Evolutionary conservation across 2,797 vertebrate genomes (phyloP), one percentile per base, ranked within the genome.

Genomic region (Vultur gryphus): DNA sequence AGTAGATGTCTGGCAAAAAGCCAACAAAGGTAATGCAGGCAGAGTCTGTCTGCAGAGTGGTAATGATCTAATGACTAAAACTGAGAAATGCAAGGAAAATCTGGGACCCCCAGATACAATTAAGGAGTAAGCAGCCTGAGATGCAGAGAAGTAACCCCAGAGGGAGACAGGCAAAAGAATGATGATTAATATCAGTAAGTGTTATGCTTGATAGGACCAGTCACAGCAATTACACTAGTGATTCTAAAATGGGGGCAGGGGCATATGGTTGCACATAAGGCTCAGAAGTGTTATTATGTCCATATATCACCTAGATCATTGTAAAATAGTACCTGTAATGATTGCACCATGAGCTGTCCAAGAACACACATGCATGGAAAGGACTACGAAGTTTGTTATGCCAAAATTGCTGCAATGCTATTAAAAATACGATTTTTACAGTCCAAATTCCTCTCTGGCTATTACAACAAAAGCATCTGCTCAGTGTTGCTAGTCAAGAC

Each of bases 391-490:
- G 33, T 39, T 89, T 75, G 17, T 77, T 89, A 78, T 54, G 55
- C 62, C 84, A 79, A 71, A 93, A 94, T 26, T 87, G 61, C 70
- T 75, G 64, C 51, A 93, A 41, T 81, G 9, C 37, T 93, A 69
- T 85, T 94, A 90, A 95, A 95, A 87, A 76, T 82, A 57, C 77
- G 88, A 46, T 88, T 84, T 73, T 96, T 87, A 71, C 46, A 83
- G 75, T 51, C 65, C 39, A 94, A 82, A 66, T 73, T 96, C 71
- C 29, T 90, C 80, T 93, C 80, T 80, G 66, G 65, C 51, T 95
- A 15, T 78, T 96, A 79, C 46, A 95, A 97, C 85, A 91, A 83
- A 96, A 90, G 87, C 95, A 93, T 90, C 75, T 96, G 89, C 44
- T 95, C 23, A 1, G 46, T 83, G 73, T 78, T 90, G 67, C 84